These are phyloP conservation scores for Acipenser ruthenus DNA, from an alignment of 2,797 vertebrate genomes.

Conservation along the genomic window DNA sequence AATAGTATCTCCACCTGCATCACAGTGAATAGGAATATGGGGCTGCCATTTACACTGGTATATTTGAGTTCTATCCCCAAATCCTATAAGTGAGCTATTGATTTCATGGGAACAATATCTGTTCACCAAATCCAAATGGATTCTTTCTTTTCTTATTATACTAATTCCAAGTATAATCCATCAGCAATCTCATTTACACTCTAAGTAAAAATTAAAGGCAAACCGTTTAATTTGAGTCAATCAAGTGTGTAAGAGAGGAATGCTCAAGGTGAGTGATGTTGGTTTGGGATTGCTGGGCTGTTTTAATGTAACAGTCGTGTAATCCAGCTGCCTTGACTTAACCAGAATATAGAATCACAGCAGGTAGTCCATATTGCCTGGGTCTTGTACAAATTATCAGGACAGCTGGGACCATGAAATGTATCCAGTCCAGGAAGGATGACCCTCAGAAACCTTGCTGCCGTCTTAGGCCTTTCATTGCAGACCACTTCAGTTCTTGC, in stretches of 20 bases:
- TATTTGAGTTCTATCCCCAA: not conserved
- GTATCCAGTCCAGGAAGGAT: constrained; percentile 75
- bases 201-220: constrained; percentile 16
- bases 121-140: constrained; percentile 21
- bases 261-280: constrained; percentile 31
- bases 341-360: constrained; percentile 72
- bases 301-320: constrained; percentile 23
- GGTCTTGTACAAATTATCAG: constrained; percentile 83
- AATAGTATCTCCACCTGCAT: no score
- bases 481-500: constrained; percentile 55
- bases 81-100: constrained; percentile 12
- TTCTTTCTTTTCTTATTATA: constrained; percentile 17
- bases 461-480: constrained; percentile 54
- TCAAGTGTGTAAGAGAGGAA: constrained; percentile 35
- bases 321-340: constrained; percentile 70
- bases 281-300: constrained; percentile 38
- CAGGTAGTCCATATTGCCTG: constrained; percentile 64
- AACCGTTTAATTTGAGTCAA: constrained; percentile 25
- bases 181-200: constrained; percentile 23
- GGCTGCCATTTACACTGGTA: no score
- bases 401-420: constrained; percentile 87
- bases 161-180: constrained; percentile 20
- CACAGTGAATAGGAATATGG: no score
- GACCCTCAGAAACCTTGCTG: constrained; percentile 58
- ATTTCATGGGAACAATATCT: constrained; percentile 13